Evolutionary conservation across 2,797 vertebrate species (phyloP).

Genomic region (Saguinus oedipus): DNA sequence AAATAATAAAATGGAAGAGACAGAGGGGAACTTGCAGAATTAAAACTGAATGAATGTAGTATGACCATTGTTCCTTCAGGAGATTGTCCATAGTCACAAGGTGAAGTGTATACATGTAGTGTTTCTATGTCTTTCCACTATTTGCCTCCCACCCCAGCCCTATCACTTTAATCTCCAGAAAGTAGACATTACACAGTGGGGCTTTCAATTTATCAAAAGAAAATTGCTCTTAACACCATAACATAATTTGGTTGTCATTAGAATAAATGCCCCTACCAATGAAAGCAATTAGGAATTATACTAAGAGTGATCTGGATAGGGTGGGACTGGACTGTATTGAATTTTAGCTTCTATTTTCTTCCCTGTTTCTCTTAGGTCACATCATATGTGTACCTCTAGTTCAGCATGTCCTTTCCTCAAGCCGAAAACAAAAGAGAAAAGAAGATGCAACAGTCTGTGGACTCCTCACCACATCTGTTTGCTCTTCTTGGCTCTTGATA

Average conservation of each 20-base stretch:
- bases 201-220: not conserved
- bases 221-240: rapidly evolving
- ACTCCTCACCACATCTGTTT: not conserved
- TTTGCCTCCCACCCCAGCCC: not conserved
- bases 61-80: not conserved
- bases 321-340: not conserved
- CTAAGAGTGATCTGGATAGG: not conserved
- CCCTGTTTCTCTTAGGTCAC: not conserved
- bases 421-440: not conserved
- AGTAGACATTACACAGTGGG: not conserved
- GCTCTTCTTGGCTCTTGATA: not conserved
- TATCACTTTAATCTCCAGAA: not conserved
- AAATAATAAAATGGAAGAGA: not conserved
- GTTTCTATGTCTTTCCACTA: not conserved
- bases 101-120: not conserved
- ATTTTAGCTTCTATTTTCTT: not conserved
- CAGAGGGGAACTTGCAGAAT: not conserved
- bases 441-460: not conserved
- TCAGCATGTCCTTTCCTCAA: not conserved
- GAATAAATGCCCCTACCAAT: not conserved
- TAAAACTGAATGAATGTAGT: not conserved
- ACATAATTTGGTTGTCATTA: not conserved
- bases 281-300: not conserved
- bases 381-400: not conserved
- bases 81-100: not conserved